Evolutionary conservation across 2,113 vertebrate genomes (phyloP), one percentile per base, ranked within the genome.

Genomic region (Daubentonia madagascariensis): DNA sequence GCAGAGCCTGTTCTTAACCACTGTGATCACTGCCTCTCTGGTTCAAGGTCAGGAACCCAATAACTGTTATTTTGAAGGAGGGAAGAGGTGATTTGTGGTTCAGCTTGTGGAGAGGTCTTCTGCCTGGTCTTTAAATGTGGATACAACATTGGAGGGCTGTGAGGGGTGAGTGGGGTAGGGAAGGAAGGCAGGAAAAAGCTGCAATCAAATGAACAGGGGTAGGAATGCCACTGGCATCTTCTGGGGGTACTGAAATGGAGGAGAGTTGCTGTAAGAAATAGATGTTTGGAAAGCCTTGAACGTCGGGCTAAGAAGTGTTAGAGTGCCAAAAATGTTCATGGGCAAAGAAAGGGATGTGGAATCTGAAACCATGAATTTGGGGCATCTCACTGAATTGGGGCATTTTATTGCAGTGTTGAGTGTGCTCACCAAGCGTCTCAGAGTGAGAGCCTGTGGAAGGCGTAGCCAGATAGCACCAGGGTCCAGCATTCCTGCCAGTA

Each of bases 221-320:
- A 57, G 73, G 40, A 89, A 80, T 79, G 57, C 86, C 67, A 61
- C 16, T 40, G 25, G 11, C 61, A 40, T 84, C 1, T 84, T 59
- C 75, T 52, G 12, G 30, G 52, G 30, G 23, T 52, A 65, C 48
- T 87, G 70, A 78, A 92, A n/a, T 81, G 70, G 43, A 96, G 67
- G 84, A 54, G 28, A 80, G 11, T 92, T 96, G 95, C 59, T 75
- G n/a, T 76, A 89, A 80, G 40, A 93, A 87, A 87, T 22, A 72
- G 59, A 85, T 61, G 48, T 84, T 92, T 90, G 40, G 63, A 81
- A 96, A 73, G 35, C 57, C 68, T 88, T 90, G 40, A 92, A 59
- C 50, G n/a, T 91, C 45, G 37, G 25, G 43, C 30, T 86, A 93
- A 52, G 85, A 86, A 85, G 8, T 92, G 12, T 81, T 88, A 70